These are phyloP conservation scores for Brachyalestes nurse DNA, from an alignment of 2,797 vertebrate species.

Conservation along the genomic window DNA sequence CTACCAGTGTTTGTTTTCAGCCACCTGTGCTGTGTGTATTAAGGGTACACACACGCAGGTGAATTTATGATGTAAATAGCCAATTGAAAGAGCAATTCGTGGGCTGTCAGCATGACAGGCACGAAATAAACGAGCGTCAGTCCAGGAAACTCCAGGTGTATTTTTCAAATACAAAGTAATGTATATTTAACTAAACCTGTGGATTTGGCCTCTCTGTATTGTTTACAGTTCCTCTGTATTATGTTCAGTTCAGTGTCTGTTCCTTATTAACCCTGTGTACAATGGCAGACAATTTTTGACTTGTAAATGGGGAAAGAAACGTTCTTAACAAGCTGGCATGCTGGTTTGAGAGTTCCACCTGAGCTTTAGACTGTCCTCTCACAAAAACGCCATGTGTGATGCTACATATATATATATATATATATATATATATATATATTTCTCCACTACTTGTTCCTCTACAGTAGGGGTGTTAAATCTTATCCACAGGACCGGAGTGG, in stretches of 20 bases:
- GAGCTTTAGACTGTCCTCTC: constrained; percentile 38
- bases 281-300: constrained; percentile 3
- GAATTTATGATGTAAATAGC: constrained; percentile 28
- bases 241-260: constrained; percentile 21
- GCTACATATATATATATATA: not conserved
- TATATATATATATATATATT: too few species aligned
- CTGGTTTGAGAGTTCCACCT: constrained; percentile 64
- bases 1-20: constrained; percentile 55
- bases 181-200: not conserved
- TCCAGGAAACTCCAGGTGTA: not conserved
- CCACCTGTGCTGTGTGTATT: constrained; percentile 41
- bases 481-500: too few species aligned
- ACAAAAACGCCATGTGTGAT: constrained; percentile 8
- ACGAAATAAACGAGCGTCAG: not conserved
- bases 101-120: not conserved
- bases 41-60: constrained; percentile 28
- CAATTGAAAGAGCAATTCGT: not conserved
- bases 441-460: too few species aligned
- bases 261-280: constrained; percentile 9
- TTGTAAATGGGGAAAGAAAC: constrained; percentile 35
- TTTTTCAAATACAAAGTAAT: not conserved
- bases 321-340: constrained; percentile 59
- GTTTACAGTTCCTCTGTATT: constrained; percentile 5
- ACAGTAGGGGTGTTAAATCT: too few species aligned
- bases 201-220: not conserved